Conservation (phyloP, 2,113 vertebrate species). For the Xiphias gladius region DNA sequence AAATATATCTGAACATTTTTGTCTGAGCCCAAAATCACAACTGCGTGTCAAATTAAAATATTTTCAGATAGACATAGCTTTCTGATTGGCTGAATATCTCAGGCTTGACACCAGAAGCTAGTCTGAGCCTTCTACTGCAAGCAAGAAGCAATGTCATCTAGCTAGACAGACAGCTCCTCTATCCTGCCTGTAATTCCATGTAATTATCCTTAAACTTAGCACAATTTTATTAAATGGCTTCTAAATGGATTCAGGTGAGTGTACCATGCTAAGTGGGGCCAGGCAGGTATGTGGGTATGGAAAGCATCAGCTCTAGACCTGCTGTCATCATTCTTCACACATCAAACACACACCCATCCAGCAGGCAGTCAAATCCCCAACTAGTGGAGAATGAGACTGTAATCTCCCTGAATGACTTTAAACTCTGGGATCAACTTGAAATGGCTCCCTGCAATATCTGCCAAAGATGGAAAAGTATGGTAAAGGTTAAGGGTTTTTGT, state of each 20-base stretch:
- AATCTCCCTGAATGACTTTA: conserved; percentile 70
- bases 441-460: conserved; percentile 43
- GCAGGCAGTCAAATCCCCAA: conserved; percentile 56
- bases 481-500: conserved; percentile 8
- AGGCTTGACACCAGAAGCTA: conserved; percentile 30
- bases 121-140: conserved; percentile 27
- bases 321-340: conserved; percentile 79
- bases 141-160: conserved; percentile 27
- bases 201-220: conserved; percentile 84
- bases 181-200: conserved; percentile 73
- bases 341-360: conserved; percentile 71
- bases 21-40: conserved; percentile 20
- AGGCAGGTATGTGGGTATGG: conserved; percentile 71
- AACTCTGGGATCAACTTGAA: conserved; percentile 70
- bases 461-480: conserved; percentile 22
- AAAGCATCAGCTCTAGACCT: conserved; percentile 71
- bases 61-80: neutral
- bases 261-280: conserved; percentile 20
- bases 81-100: conserved; percentile 30
- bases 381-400: conserved; percentile 56
- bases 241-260: conserved; percentile 85
- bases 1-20: conserved; percentile 23
- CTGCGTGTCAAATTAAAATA: neutral
- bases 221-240: conserved; percentile 82
- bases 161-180: conserved; percentile 59